phyloP scores from a whole-genome alignment of 2,888 invertebrate species.

The Cenopis cana region DNA sequence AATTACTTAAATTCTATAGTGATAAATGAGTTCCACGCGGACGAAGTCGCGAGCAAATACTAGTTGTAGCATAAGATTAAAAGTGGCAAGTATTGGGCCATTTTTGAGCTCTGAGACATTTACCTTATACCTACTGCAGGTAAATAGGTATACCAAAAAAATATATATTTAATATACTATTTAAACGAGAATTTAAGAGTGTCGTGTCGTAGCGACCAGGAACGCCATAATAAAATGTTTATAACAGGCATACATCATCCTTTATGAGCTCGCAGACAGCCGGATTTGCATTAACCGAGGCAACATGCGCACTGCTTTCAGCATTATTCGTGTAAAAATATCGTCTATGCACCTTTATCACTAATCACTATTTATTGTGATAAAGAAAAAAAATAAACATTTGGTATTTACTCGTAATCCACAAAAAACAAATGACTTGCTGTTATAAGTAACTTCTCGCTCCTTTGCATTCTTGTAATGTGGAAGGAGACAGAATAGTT shows the following conservation, averaged over 20 bases:
- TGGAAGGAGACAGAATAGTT: too few species aligned
- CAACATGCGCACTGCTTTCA: constrained; percentile 8
- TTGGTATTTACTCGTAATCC: too few species aligned
- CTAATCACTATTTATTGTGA: constrained; percentile 9
- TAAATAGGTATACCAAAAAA: not conserved
- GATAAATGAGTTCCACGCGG: too few species aligned
- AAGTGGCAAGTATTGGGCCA: too few species aligned
- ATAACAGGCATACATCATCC: constrained; percentile 41
- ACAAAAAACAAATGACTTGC: too few species aligned
- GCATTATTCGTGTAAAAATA: constrained; percentile 21
- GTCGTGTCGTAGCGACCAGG: constrained; percentile 46
- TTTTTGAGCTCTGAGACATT: too few species aligned
- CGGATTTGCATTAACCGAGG: constrained; percentile 39
- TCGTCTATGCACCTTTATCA: constrained; percentile 7
- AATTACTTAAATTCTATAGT: too few species aligned
- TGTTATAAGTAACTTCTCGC: too few species aligned
- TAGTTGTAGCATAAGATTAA: too few species aligned
- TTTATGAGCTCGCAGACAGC: constrained; percentile 41
- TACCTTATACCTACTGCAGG: not conserved
- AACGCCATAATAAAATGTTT: constrained; percentile 46
- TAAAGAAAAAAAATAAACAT: not conserved
- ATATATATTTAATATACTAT: constrained; percentile 64
- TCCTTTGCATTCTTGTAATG: too few species aligned
- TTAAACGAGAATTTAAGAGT: constrained; percentile 58
- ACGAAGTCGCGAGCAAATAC: too few species aligned